A percentile compares a stretch with the other conserved stretches of the same genome.
These are phyloP conservation scores for Charina bottae DNA, from an alignment of 2,113 vertebrate genomes.

Conservation along the genomic window DNA sequence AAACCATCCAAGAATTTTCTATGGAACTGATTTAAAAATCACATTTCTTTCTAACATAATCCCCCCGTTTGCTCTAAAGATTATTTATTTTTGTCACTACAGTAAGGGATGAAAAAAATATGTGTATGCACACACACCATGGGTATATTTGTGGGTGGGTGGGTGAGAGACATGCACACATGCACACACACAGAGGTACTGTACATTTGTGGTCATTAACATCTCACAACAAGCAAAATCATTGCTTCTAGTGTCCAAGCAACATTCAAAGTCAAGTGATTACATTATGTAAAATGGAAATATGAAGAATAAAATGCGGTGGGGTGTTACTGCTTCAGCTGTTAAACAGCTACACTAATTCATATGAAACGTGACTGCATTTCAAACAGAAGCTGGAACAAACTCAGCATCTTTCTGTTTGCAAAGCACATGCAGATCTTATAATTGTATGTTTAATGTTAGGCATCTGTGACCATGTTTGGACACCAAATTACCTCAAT, in stretches of 20 bases:
- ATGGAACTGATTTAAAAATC: not conserved
- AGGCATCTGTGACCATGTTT: not conserved
- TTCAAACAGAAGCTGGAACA: not conserved
- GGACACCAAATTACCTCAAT: not conserved
- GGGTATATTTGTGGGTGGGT: not conserved
- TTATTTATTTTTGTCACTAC: not conserved
- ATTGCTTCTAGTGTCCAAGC: slow-evolving; percentile 23
- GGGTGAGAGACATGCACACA: not conserved
- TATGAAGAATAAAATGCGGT: slow-evolving; percentile 14
- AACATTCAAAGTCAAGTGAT: slow-evolving; percentile 19
- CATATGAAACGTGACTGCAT: slow-evolving; percentile 15
- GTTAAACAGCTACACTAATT: slow-evolving; percentile 38
- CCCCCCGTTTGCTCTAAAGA: not conserved
- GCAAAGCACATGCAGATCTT: slow-evolving; percentile 16
- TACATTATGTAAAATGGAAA: slow-evolving; percentile 33
- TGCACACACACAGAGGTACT: not conserved
- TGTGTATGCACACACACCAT: not conserved
- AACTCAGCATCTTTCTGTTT: slow-evolving; percentile 2
- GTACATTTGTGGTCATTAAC: slow-evolving; percentile 15
- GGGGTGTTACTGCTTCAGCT: slow-evolving; percentile 25
- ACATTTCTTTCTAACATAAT: not conserved
- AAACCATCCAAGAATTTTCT: not conserved
- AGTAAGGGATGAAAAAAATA: not conserved
- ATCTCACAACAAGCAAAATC: not conserved
- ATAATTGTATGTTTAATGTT: slow-evolving; percentile 16